Conservation (phyloP, 2,113 vertebrate species). For the Campylorhamphus procurvoides region DNA sequence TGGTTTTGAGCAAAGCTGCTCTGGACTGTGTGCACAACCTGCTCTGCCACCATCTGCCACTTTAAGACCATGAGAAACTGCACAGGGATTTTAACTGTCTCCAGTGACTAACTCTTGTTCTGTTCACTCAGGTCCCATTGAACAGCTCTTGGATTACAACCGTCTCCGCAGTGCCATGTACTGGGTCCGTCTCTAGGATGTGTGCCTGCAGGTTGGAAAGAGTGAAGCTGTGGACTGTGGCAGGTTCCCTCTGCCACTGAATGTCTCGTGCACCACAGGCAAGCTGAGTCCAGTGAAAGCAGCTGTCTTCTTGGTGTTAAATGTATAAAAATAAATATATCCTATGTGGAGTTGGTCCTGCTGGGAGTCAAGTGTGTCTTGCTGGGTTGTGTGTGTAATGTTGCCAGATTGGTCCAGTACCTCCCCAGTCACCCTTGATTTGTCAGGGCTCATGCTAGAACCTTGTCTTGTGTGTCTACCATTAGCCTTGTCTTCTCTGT, state of each 20-base stretch:
- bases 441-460: not conserved
- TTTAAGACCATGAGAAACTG: not conserved
- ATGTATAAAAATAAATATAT: slow-evolving; percentile 27
- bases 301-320: not conserved
- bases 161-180: slow-evolving; percentile 92
- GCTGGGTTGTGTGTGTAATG: not conserved
- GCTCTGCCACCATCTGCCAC: not conserved
- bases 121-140: slow-evolving; percentile 84
- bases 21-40: not conserved
- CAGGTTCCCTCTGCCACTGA: not conserved
- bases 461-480: not conserved
- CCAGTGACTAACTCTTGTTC: slow-evolving; percentile 4
- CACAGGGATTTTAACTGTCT: not conserved
- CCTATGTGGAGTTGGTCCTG: not conserved
- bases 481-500: not conserved
- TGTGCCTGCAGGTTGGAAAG: not conserved
- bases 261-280: not conserved
- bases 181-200: slow-evolving; percentile 88
- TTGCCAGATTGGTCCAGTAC: not conserved
- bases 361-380: not conserved
- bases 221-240: not conserved
- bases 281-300: not conserved
- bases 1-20: not conserved
- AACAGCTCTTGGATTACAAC: slow-evolving; percentile 95
- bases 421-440: not conserved